These are phyloP conservation scores for Trichogramma dendrolimi DNA, from an alignment of 2,888 invertebrate genomes.

Conservation along the genomic window DNA sequence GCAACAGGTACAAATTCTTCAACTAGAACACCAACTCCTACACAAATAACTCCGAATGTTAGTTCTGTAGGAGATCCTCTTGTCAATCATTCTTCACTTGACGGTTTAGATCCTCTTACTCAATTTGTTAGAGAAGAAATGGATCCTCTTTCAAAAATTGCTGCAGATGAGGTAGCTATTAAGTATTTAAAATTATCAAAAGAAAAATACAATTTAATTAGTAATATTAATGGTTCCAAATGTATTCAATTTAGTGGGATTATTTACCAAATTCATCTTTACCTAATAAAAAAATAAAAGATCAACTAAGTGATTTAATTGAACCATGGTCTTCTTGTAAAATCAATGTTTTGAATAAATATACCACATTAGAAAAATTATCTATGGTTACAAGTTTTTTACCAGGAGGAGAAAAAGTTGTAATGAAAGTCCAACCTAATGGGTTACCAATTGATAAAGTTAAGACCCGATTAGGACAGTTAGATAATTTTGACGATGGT, in stretches of 20 bases:
- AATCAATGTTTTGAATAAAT: conserved; percentile 77
- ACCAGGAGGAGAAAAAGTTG: conserved; percentile 74
- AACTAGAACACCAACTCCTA: conserved; percentile 49
- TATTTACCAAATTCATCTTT: conserved; percentile 42
- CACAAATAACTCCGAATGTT: conserved; percentile 47
- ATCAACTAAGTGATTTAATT: conserved; percentile 53
- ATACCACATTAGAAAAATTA: conserved; percentile 89
- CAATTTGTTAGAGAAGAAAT: conserved; percentile 63
- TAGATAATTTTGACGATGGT: conserved; percentile 92
- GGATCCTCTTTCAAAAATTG: conserved; percentile 65
- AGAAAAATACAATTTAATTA: conserved; percentile 31
- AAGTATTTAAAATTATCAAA: conserved; percentile 7
- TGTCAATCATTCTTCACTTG: conserved; percentile 55
- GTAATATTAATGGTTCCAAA: conserved; percentile 10
- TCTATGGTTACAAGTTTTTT: conserved; percentile 86
- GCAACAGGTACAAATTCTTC: conserved; percentile 56
- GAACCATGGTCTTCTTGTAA: conserved; percentile 78
- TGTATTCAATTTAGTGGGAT: conserved; percentile 45
- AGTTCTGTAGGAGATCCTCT: conserved; percentile 55
- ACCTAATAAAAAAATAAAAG: conserved; percentile 41
- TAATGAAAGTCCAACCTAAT: conserved; percentile 72
- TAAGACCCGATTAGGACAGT: conserved; percentile 83
- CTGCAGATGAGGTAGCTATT: conserved; percentile 53
- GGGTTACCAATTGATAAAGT: conserved; percentile 77
- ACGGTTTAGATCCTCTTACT: conserved; percentile 71